Conservation (phyloP, 1,140 invertebrate species). For the Trachelipus rathkii region DNA sequence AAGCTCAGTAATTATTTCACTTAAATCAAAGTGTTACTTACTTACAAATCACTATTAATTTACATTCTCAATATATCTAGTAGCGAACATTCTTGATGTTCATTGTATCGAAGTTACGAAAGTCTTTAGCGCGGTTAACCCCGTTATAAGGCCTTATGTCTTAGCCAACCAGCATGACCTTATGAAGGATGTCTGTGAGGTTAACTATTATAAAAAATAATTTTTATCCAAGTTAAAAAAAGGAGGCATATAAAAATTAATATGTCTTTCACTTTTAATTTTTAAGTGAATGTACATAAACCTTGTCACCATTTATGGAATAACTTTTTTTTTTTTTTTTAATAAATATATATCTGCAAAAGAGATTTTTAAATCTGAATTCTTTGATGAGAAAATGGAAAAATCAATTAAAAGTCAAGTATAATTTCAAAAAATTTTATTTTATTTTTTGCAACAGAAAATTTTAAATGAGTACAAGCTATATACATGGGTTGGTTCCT, state of each 20-base stretch:
- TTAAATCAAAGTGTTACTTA: not conserved
- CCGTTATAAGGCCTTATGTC: not conserved
- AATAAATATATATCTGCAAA: not conserved
- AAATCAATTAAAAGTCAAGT: no score
- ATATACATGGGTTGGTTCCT: not conserved
- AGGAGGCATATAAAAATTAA: not conserved
- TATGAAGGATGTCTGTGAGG: constrained; percentile 3
- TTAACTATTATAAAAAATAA: not conserved
- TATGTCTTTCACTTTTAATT: not conserved
- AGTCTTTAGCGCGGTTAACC: not conserved
- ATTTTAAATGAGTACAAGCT: not conserved
- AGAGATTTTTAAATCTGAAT: not conserved
- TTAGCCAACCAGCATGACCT: not conserved
- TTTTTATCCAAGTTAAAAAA: not conserved
- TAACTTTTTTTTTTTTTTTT: not conserved
- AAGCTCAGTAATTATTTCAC: not conserved
- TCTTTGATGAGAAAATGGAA: not conserved
- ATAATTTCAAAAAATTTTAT: not conserved
- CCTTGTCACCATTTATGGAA: not conserved
- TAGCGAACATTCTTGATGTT: not conserved
- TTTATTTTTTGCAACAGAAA: not conserved
- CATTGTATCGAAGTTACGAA: constrained; percentile 1
- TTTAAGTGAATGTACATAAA: not conserved
- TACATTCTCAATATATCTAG: not conserved
- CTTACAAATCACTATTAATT: not conserved